A percentile compares a stretch with the other conserved stretches of the same genome.
These are phyloP conservation scores for Drosophila malerkotliana DNA, from an alignment of 1,140 invertebrate genomes.

Conservation along the genomic window DNA sequence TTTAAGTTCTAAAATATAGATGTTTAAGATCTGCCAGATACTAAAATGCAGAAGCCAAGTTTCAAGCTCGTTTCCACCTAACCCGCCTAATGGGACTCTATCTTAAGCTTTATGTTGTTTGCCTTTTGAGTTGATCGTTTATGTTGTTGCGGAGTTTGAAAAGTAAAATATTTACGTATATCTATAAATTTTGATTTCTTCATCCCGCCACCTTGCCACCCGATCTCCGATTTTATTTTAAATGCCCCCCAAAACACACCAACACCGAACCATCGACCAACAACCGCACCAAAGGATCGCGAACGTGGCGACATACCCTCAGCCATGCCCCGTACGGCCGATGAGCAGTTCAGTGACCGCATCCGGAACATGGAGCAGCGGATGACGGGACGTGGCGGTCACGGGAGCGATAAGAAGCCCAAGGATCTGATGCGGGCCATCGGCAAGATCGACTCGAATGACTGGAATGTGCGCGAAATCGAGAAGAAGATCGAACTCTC, in stretches of 20 bases:
- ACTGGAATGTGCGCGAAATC: constrained; percentile 96
- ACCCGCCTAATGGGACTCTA: constrained; percentile 20
- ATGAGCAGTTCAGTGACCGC: constrained; percentile 89
- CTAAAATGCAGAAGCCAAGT: constrained; percentile 21
- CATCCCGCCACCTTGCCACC: constrained; percentile 28
- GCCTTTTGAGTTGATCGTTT: constrained; percentile 48
- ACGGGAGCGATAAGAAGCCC: constrained; percentile 90
- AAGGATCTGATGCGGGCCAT: constrained; percentile 94
- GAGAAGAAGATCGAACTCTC: constrained; percentile 95
- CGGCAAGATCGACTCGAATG: constrained; percentile 94
- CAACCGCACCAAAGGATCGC: constrained; percentile 86
- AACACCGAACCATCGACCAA: constrained; percentile 18
- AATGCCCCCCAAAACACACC: constrained; percentile 36
- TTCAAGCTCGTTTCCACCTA: constrained; percentile 45
- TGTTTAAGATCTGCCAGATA: constrained; percentile 5
- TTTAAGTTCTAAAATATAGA: background rate
- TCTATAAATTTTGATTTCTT: constrained; percentile 70
- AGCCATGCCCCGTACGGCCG: constrained; percentile 85
- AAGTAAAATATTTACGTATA: constrained; percentile 44
- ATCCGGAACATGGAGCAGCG: constrained; percentile 88
- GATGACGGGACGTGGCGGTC: constrained; percentile 84
- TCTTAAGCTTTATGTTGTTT: constrained; percentile 39
- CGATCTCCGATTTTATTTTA: constrained; percentile 19
- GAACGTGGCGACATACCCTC: constrained; percentile 86
- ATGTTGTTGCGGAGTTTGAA: constrained; percentile 15